Evolutionary conservation across 1,140 invertebrate genomes (phyloP).

Genomic region (Radopholus similis): DNA sequence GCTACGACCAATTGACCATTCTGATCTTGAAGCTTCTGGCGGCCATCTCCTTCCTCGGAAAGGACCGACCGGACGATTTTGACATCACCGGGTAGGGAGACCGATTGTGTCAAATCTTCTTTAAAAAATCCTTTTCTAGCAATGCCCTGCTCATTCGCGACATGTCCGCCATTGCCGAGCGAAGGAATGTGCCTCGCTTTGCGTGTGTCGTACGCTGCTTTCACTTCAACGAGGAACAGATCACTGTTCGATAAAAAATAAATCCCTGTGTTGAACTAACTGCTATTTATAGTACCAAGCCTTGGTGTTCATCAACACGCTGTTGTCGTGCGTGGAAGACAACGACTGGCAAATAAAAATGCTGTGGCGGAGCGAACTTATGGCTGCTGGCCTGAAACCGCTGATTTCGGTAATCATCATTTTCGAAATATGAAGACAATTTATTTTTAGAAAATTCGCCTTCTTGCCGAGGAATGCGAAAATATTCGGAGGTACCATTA

Average conservation of each 20-base stretch:
- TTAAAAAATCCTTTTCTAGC: slow-evolving; percentile 20
- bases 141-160: slow-evolving; percentile 19
- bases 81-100: slow-evolving; percentile 1
- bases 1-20: slow-evolving; percentile 22
- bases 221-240: slow-evolving; percentile 5
- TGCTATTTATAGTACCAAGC: slow-evolving; percentile 23
- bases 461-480: slow-evolving; percentile 18
- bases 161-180: slow-evolving; percentile 23
- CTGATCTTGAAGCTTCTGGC: slow-evolving; percentile 14
- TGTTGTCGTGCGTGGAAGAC: slow-evolving; percentile 28
- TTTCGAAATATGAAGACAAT: neutral
- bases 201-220: slow-evolving; percentile 32
- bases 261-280: neutral
- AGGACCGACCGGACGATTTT: neutral
- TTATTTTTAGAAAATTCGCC: slow-evolving; percentile 15
- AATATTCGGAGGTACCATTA: neutral
- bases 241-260: slow-evolving; percentile 21
- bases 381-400: slow-evolving; percentile 26
- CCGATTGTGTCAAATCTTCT: neutral
- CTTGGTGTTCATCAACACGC: slow-evolving; percentile 22
- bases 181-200: slow-evolving; percentile 27
- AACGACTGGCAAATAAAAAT: slow-evolving; percentile 37
- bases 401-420: slow-evolving; percentile 24
- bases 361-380: slow-evolving; percentile 33
- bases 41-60: slow-evolving; percentile 6